Conservation (phyloP, 2,888 invertebrate species). For the Plagodis pulveraria region DNA sequence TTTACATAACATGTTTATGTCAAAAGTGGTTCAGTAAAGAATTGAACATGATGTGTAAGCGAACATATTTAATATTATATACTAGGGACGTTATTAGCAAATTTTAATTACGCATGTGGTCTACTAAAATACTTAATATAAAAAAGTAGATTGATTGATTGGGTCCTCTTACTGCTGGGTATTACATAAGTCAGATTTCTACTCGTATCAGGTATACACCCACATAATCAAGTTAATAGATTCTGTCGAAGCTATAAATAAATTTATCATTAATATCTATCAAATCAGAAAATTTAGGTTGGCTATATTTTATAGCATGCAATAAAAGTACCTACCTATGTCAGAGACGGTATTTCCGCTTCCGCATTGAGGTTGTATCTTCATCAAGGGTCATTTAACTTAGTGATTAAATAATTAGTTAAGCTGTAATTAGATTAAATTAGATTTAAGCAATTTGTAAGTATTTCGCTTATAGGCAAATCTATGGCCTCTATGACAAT, state of each 20-base stretch:
- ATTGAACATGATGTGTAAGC: constrained; percentile 10
- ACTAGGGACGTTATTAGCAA: constrained; percentile 6
- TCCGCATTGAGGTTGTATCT: constrained; percentile 11
- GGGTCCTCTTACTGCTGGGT: neutral
- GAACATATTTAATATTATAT: constrained; percentile 7
- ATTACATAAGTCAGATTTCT: constrained; percentile 26
- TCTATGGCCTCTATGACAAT: no score
- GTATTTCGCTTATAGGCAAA: no score
- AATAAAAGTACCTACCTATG: neutral
- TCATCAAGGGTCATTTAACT: constrained; percentile 8
- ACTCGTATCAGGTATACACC: constrained; percentile 4
- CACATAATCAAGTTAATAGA: constrained; percentile 9
- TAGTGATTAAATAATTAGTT: neutral
- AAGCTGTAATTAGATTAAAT: no score
- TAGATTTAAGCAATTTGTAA: no score
- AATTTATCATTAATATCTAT: constrained; percentile 9
- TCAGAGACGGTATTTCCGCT: constrained; percentile 14
- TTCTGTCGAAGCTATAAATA: constrained; percentile 19
- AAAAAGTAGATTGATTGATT: constrained; percentile 23
- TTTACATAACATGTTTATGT: constrained; percentile 38
- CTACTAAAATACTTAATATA: constrained; percentile 20
- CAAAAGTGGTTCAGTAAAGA: constrained; percentile 15
- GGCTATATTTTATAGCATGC: constrained; percentile 1
- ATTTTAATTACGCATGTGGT: constrained; percentile 21
- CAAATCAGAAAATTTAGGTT: constrained; percentile 10